Percentiles rank a stretch among this genome's conserved stretches.
phyloP scores from a whole-genome alignment of 1,140 invertebrate species.

The Bombyx mandarina region DNA sequence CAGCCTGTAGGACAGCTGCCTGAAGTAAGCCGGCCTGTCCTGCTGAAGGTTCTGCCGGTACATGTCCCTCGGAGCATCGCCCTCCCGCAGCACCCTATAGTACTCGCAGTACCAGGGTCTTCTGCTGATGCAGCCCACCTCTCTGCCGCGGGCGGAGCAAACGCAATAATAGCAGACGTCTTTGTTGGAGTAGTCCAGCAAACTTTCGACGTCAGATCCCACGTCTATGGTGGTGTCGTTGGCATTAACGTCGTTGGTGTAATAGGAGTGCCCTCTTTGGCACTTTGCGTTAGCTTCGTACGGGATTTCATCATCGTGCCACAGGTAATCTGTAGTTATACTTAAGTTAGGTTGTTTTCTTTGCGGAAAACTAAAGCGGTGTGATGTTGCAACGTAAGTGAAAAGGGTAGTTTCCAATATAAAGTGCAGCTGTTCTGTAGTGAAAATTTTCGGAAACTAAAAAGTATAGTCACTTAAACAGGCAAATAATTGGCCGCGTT shows the following conservation, averaged over 20 bases:
- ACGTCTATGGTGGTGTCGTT: constrained; percentile 40
- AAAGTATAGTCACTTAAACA: too few species aligned
- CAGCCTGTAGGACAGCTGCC: constrained; percentile 40
- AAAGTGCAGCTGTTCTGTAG: too few species aligned
- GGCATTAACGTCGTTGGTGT: constrained; percentile 37
- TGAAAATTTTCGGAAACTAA: too few species aligned
- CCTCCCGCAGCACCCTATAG: constrained; percentile 26
- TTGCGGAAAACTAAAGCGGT: too few species aligned
- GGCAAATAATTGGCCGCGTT: too few species aligned
- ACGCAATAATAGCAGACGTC: constrained; percentile 45
- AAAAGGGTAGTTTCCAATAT: too few species aligned
- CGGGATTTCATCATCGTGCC: constrained; percentile 59
- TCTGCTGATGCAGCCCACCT: constrained; percentile 32
- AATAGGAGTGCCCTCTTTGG: constrained; percentile 39
- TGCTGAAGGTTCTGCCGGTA: constrained; percentile 32
- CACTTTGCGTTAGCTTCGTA: constrained; percentile 39
- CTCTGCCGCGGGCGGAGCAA: constrained; percentile 27
- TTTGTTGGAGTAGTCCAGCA: constrained; percentile 31
- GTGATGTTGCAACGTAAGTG: too few species aligned
- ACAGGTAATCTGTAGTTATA: constrained; percentile 41
- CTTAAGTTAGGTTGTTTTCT: background rate
- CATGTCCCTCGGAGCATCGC: constrained; percentile 19
- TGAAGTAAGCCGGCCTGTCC: constrained; percentile 47
- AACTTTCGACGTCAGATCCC: constrained; percentile 25
- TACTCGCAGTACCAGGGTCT: constrained; percentile 42